These are phyloP conservation scores for Nomada fabriciana DNA, from an alignment of 2,888 invertebrate species.

Conservation along the genomic window DNA sequence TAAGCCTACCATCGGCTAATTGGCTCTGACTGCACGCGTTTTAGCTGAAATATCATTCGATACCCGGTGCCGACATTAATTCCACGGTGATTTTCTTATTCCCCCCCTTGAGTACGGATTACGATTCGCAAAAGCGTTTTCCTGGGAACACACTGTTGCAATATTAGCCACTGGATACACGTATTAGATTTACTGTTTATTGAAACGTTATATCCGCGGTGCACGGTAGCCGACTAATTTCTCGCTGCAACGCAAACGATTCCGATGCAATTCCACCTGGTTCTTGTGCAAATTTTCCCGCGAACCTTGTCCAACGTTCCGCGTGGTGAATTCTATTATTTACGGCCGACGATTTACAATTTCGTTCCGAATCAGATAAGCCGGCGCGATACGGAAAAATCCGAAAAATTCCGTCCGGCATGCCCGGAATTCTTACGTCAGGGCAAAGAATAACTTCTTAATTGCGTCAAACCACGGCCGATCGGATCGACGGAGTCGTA, in stretches of 20 bases:
- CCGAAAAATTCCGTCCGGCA: not conserved
- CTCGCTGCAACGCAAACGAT: slow-evolving; percentile 2
- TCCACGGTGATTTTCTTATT: not conserved
- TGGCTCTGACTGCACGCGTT: slow-evolving; percentile 15
- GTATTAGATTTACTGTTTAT: slow-evolving; percentile 45
- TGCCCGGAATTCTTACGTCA: not conserved
- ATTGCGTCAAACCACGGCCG: slow-evolving; percentile 42
- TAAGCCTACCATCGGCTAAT: slow-evolving; percentile 27
- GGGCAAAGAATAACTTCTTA: no score
- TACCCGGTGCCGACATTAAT: slow-evolving; percentile 22
- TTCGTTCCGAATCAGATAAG: not conserved
- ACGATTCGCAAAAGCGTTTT: slow-evolving; percentile 14
- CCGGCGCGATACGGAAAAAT: not conserved
- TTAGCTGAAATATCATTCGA: slow-evolving; percentile 33
- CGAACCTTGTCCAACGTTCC: not conserved
- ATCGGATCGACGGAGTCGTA: slow-evolving; percentile 47
- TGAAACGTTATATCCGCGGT: slow-evolving; percentile 8
- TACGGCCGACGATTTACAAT: not conserved
- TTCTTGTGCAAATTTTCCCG: slow-evolving; percentile 5
- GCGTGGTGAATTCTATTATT: not conserved
- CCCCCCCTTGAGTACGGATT: not conserved
- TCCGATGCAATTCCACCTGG: not conserved
- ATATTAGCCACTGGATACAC: slow-evolving; percentile 34
- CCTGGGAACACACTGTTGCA: slow-evolving; percentile 33
- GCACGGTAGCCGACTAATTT: slow-evolving; percentile 34